Evolutionary conservation across 2,797 vertebrate genomes (phyloP).

Genomic region (Geotrypetes seraphini): DNA sequence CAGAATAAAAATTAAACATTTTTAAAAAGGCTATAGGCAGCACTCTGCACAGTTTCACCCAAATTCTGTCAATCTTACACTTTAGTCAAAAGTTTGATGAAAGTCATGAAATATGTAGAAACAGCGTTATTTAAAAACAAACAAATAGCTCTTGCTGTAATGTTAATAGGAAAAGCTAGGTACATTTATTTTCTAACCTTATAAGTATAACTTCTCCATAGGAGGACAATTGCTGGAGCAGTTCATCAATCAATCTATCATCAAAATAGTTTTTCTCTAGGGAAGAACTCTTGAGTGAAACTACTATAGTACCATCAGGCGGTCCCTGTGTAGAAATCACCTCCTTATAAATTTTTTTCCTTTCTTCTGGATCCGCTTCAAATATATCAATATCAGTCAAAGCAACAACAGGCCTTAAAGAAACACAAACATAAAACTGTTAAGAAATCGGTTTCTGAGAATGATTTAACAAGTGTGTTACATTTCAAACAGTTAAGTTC

Average conservation of each 20-base stretch:
- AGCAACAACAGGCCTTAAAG: conserved; percentile 80
- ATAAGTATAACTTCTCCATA: conserved; percentile 95
- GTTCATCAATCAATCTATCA: conserved; percentile 84
- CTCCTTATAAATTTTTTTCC: conserved; percentile 88
- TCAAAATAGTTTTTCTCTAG: conserved; percentile 79
- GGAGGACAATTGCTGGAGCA: conserved; percentile 81
- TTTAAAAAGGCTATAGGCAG: too few relatives aligned
- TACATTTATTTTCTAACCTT: conserved; percentile 60
- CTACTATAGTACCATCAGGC: conserved; percentile 87
- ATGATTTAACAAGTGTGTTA: neutral
- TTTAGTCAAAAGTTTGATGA: neutral
- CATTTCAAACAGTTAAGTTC: neutral
- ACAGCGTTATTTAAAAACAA: too few relatives aligned
- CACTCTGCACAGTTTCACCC: neutral
- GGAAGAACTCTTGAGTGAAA: conserved; percentile 76
- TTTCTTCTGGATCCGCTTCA: conserved; percentile 86
- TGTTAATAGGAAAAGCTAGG: neutral
- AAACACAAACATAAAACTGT: neutral
- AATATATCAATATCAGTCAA: conserved; percentile 89
- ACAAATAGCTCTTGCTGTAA: too few relatives aligned
- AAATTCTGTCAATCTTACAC: too few relatives aligned
- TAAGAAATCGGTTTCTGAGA: too few relatives aligned
- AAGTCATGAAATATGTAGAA: neutral
- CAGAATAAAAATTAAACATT: too few relatives aligned
- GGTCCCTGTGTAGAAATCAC: conserved; percentile 88